A percentile compares a stretch with the other conserved stretches of the same genome.
phyloP scores from a whole-genome alignment of 2,888 invertebrate species.

The Rhaphigaster nebulosa region DNA sequence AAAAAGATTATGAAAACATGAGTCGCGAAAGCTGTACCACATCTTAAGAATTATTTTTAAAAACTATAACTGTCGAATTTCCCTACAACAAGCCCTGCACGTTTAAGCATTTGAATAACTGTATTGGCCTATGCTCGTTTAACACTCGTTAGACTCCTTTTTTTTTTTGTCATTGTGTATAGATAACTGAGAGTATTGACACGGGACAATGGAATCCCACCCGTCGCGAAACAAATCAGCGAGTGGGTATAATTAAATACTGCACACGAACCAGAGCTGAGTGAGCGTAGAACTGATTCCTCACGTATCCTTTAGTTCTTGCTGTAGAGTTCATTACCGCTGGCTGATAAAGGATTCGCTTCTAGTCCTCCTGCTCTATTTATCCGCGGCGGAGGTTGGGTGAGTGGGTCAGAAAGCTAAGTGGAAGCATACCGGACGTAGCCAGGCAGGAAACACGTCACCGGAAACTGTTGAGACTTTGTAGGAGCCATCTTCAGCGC shows the following conservation, averaged over 20 bases:
- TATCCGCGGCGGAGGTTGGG: slow-evolving; percentile 11
- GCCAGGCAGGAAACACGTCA: slow-evolving; percentile 17
- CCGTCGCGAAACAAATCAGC: slow-evolving; percentile 12
- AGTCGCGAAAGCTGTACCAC: neutral
- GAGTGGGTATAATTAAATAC: slow-evolving; percentile 16
- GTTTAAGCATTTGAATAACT: slow-evolving; percentile 8
- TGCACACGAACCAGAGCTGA: neutral
- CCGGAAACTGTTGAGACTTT: slow-evolving; percentile 37
- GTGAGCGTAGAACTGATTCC: neutral
- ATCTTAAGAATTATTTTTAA: neutral
- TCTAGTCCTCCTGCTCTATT: slow-evolving; percentile 7
- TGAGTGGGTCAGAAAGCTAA: slow-evolving; percentile 47
- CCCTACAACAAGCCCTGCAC: neutral
- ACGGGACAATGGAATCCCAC: neutral
- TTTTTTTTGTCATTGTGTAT: neutral
- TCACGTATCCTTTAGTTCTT: slow-evolving; percentile 28
- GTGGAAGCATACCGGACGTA: slow-evolving; percentile 21
- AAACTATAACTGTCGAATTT: neutral
- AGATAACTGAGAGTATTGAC: slow-evolving; percentile 28
- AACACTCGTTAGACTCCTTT: slow-evolving; percentile 6
- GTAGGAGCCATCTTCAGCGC: neutral
- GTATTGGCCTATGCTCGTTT: neutral
- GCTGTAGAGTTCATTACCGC: neutral
- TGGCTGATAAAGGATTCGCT: neutral
- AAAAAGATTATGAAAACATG: no score